Evolutionary conservation across 2,888 invertebrate genomes (phyloP).

Genomic region (Oscheius sp.): DNA sequence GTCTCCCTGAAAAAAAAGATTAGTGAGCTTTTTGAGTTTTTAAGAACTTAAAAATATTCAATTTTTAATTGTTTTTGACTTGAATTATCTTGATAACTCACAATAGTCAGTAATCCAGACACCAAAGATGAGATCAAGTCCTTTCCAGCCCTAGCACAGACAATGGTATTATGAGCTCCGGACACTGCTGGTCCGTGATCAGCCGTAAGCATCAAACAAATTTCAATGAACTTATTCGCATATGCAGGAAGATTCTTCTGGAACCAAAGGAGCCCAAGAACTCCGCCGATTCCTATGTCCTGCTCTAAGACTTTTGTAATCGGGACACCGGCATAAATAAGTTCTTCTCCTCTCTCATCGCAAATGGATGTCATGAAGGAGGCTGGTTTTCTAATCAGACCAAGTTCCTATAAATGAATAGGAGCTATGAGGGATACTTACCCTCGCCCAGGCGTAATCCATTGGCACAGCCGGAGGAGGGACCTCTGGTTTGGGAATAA

Average conservation of each 20-base stretch:
- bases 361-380: conserved; percentile 99
- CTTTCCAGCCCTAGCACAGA: conserved; percentile 95
- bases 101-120: conserved; percentile 94
- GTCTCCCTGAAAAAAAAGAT: conserved; percentile 74
- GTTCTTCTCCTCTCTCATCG: conserved; percentile 87
- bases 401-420: conserved; percentile 81
- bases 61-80: not conserved
- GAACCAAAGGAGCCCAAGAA: conserved; percentile 96
- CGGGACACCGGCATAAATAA: conserved; percentile 87
- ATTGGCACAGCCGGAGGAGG: conserved; percentile 99
- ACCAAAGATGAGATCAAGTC: conserved; percentile 94
- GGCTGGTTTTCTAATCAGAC: conserved; percentile 96
- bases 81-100: conserved; percentile 69
- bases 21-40: no score
- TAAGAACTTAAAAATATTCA: not conserved
- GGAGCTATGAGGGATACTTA: conserved; percentile 54
- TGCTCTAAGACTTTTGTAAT: conserved; percentile 84
- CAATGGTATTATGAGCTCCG: conserved; percentile 78
- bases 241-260: conserved; percentile 85
- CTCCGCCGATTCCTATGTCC: conserved; percentile 95
- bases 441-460: conserved; percentile 97
- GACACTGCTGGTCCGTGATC: conserved; percentile 99
- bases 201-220: conserved; percentile 97
- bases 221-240: conserved; percentile 96
- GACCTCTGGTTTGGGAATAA: conserved; percentile 87